Evolutionary conservation across 2,888 invertebrate genomes (phyloP), one percentile per base, ranked within the genome.

Genomic region (Lasius platythorax): DNA sequence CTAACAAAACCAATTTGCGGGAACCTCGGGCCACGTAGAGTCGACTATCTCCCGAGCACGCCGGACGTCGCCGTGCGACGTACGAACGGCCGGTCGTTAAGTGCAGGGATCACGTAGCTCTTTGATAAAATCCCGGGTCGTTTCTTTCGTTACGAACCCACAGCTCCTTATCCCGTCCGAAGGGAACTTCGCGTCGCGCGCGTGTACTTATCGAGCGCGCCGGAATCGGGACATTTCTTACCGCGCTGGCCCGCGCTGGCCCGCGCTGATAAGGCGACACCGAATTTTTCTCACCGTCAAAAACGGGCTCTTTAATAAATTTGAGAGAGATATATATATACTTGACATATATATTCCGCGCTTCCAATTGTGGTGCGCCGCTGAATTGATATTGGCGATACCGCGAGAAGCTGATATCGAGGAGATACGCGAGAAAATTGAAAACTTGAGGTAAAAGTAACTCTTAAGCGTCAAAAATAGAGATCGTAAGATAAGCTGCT

Each of bases 51-150:
- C 46, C 74, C 40, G 73, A 28, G 82, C 66, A 72, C 84, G 84
- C 84, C 67, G 85, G 84, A 89, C 88, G 73, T 84, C 73, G 79
- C 5, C 5, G 86, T 73, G 82, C 83, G 85, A 61, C 64, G 63
- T 73, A 82, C 73, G 85, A 82, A 87, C 64, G 56, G 87, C 64
- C 73, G 87, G 86, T 90, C 90, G 90, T 90, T 90, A 89, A 90
- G 90, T 89, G 90, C 90, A 89, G 87, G 89, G 90, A 90, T 90
- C 90, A 90, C 90, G 90, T 90, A 90, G 82, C 87, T 88, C 90
- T 90, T 90, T 90, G 90, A 90, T 90, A 90, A 90, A 90, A 89
- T 90, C 90, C 88, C 84, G 82, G 84, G 86, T 89, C 90, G 90
- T 90, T 90, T 90, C 90, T 90, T 87, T 90, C 88, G 90, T 89